These are phyloP conservation scores for Bradypodion ventrale DNA, from an alignment of 2,797 vertebrate species.

Conservation along the genomic window DNA sequence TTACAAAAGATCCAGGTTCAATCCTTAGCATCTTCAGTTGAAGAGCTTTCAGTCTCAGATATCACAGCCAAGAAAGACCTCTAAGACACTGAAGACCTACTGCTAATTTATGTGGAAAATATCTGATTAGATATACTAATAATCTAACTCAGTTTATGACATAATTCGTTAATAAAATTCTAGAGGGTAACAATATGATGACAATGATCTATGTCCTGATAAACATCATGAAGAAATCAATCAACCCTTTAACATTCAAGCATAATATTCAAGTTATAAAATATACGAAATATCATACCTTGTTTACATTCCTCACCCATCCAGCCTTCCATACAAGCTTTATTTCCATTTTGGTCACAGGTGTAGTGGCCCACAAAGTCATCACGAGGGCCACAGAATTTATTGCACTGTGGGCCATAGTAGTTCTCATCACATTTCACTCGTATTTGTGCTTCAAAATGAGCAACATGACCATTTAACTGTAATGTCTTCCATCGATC, in stretches of 20 bases:
- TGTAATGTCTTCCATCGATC: conserved; percentile 84
- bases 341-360: conserved; percentile 90
- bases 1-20: not conserved
- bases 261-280: not conserved
- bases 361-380: conserved; percentile 94
- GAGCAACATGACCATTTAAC: conserved; percentile 78
- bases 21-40: not conserved
- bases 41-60: not conserved
- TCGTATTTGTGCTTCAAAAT: conserved; percentile 85
- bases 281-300: conserved; percentile 73
- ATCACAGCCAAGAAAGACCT: not conserved
- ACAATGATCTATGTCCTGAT: not conserved
- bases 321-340: conserved; percentile 94
- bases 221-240: not conserved
- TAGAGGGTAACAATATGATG: not conserved
- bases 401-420: conserved; percentile 92
- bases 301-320: conserved; percentile 85
- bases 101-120: not conserved
- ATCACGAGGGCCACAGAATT: conserved; percentile 88
- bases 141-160: not conserved
- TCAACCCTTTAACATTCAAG: not conserved
- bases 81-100: not conserved
- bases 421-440: conserved; percentile 92
- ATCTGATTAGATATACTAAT: not conserved
- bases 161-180: not conserved